Conservation (phyloP, 2,113 vertebrate species). For the Cheilinus undulatus region DNA sequence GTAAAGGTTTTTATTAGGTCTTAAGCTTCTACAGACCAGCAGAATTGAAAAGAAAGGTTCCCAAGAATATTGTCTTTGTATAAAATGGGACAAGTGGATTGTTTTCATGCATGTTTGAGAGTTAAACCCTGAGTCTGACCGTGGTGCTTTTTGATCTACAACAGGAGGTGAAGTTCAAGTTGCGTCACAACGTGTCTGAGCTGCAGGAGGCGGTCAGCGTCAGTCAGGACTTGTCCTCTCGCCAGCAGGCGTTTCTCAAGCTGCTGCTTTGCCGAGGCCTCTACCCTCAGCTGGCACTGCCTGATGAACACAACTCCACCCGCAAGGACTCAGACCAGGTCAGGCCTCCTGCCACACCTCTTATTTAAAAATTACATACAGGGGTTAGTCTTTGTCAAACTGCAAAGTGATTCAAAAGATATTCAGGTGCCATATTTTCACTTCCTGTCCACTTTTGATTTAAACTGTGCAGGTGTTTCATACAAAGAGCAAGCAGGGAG, state of each 20-base stretch:
- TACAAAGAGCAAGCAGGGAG: conserved; percentile 89
- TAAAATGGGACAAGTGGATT: no score
- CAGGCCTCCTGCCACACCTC: not conserved
- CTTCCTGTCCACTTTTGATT: not conserved
- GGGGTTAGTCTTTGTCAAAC: not conserved
- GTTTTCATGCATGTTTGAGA: not conserved
- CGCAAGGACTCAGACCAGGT: conserved; percentile 96
- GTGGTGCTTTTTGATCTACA: not conserved
- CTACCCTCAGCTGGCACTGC: conserved; percentile 91
- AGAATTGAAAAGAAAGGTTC: not conserved
- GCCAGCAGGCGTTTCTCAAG: conserved; percentile 86
- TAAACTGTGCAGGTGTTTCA: conserved; percentile 88
- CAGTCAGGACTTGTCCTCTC: conserved; percentile 80
- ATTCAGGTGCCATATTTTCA: rapidly evolving
- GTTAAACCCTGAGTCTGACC: not conserved
- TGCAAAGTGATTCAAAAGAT: not conserved
- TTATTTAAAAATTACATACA: not conserved
- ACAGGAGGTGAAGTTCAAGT: conserved; percentile 94
- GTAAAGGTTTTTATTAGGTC: not conserved
- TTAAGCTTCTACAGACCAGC: not conserved
- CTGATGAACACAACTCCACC: conserved; percentile 88
- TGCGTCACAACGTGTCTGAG: conserved; percentile 88
- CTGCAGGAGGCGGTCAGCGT: conserved; percentile 82
- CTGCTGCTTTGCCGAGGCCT: conserved; percentile 90
- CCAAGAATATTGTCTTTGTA: no score